These are phyloP conservation scores for Melanotaenia maccullochi DNA, from an alignment of 2,797 vertebrate species.

Conservation along the genomic window DNA sequence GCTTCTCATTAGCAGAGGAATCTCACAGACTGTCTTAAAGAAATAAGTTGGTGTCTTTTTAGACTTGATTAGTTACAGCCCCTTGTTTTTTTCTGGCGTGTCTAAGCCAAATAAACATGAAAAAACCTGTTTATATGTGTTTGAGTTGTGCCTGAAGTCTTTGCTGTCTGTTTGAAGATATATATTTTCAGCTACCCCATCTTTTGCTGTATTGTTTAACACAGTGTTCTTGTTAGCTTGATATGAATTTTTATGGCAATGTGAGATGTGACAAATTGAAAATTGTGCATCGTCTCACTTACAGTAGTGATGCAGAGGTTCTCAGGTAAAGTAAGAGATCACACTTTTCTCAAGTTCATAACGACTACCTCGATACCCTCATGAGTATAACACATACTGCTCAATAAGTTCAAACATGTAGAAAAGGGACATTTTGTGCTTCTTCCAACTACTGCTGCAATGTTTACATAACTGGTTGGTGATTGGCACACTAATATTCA, in stretches of 20 bases:
- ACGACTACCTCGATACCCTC: no score
- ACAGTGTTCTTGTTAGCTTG: background rate
- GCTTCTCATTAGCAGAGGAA: background rate
- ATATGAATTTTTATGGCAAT: no score
- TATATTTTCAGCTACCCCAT: background rate
- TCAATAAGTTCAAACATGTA: background rate
- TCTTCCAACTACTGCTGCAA: background rate
- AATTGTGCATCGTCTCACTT: background rate
- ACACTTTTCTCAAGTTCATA: no score
- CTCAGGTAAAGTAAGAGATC: background rate
- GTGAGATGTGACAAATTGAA: background rate
- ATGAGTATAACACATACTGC: no score
- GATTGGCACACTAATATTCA: background rate
- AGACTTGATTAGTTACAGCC: background rate
- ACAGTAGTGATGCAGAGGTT: background rate
- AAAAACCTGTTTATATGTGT: background rate
- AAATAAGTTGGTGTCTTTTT: background rate
- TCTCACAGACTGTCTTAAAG: background rate
- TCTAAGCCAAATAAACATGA: background rate
- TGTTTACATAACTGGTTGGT: background rate
- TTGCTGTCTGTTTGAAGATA: background rate
- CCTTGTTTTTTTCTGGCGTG: background rate
- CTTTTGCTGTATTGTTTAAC: background rate
- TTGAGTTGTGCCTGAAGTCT: background rate
- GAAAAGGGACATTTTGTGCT: background rate